Evolutionary conservation across 2,113 vertebrate species (phyloP), one percentile per base, ranked within the genome.

Genomic region (Poeciliopsis prolifica): DNA sequence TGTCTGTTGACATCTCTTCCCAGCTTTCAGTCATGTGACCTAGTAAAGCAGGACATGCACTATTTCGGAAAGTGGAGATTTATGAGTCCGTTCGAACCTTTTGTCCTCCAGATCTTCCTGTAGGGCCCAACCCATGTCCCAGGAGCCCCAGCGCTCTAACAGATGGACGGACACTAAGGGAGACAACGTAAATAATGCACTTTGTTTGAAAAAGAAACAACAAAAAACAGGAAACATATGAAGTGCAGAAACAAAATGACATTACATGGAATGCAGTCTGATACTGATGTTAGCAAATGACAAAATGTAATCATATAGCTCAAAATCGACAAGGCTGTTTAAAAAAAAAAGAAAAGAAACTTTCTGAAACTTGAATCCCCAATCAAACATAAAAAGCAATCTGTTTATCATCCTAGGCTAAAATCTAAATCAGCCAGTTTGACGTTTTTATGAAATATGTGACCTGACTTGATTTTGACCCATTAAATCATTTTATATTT

Each of bases 391-490:
- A 31, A 74, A 61, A 70, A 44, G 65, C 79, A 24, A 78, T 83
- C 48, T 79, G 72, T 44, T 44, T 76, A 62, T 76, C 79, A 78
- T 51, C 79, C 60, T 85, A 60, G 54, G 72, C 67, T 79, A 74
- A 81, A 88, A 79, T 74, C 82, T 89, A 78, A 82, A 83, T 71
- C 63, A 65, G n/a, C 31, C 19, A 72, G 42, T 33, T 28, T 72
- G 75, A 31, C 28, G 44, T 77, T 79, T 84, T 82, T 15, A 80
- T 76, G 74, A 78, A 82, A 83, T 69, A 54, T 26, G 60, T 85
- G 78, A 81, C 70, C 69, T 72, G 80, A 75, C 77, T 88, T 64
- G 63, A 81, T 80, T 90, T 81, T 40, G 58, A 83, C 76, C 80
- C 64, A 71, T 86, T 81, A 77, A 61, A 48, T n/a, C 71, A 58